Evolutionary conservation across 2,797 vertebrate genomes (phyloP).

Genomic region (Notamacropus eugenii): DNA sequence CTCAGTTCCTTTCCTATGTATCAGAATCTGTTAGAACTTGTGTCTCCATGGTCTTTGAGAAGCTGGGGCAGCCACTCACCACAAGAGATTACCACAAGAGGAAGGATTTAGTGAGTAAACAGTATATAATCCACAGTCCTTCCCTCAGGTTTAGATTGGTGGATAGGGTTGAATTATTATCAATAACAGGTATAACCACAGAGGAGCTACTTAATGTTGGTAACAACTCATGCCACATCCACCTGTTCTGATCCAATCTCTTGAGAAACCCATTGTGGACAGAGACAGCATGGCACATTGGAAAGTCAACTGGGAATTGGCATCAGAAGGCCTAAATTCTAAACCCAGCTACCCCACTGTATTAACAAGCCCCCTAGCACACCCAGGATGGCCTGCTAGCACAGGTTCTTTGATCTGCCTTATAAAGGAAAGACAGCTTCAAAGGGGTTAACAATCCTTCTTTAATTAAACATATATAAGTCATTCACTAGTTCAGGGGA

Average conservation of each 20-base stretch:
- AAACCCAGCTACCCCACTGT: background rate
- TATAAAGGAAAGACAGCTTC: too few species aligned
- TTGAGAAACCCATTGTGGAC: background rate
- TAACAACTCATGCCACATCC: background rate
- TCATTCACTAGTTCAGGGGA: too few species aligned
- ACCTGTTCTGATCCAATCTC: background rate
- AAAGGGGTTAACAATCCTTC: too few species aligned
- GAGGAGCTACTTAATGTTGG: background rate
- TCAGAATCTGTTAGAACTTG: background rate
- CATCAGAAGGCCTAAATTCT: background rate
- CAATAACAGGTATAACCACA: background rate
- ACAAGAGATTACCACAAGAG: background rate
- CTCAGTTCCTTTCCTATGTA: background rate
- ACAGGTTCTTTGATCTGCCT: too few species aligned
- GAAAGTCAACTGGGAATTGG: background rate
- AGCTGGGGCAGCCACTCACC: background rate
- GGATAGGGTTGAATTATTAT: background rate
- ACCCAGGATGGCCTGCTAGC: too few species aligned
- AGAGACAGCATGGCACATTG: background rate
- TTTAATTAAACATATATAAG: too few species aligned
- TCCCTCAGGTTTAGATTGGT: background rate
- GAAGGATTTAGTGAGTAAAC: background rate
- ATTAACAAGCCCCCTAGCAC: too few species aligned
- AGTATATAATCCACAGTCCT: background rate
- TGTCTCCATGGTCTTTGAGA: background rate